phyloP scores from a whole-genome alignment of 1,140 invertebrate species.

The Aporrectodea caliginosa region DNA sequence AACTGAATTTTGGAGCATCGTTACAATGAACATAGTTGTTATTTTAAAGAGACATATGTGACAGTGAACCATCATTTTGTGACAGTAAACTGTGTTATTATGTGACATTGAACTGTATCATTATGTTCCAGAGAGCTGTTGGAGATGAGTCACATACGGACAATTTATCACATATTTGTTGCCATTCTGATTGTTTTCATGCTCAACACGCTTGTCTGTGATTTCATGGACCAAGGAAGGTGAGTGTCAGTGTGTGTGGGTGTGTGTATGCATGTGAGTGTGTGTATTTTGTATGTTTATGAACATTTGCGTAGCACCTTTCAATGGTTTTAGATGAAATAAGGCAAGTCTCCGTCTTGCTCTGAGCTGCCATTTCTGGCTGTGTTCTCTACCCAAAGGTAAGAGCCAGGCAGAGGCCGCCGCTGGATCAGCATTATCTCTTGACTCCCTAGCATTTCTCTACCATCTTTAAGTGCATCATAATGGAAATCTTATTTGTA shows the following conservation, averaged over 20 bases:
- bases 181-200: slow-evolving; percentile 72
- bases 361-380: no score
- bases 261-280: neutral
- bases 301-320: slow-evolving; percentile 4
- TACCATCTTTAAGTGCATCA: no score
- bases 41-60: neutral
- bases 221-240: slow-evolving; percentile 70
- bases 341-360: neutral
- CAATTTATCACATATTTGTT: slow-evolving; percentile 80
- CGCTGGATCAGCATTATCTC: no score
- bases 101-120: no score
- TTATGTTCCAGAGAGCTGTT: slow-evolving; percentile 67
- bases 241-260: slow-evolving; percentile 60
- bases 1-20: neutral
- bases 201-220: slow-evolving; percentile 68
- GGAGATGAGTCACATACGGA: slow-evolving; percentile 72
- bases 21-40: neutral
- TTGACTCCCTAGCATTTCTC: no score
- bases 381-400: no score
- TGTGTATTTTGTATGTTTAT: neutral
- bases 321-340: slow-evolving; percentile 9
- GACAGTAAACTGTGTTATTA: slow-evolving; percentile 22
- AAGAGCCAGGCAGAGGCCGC: no score
- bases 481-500: no score
- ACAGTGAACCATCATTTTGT: neutral